Evolutionary conservation across 2,113 vertebrate genomes (phyloP).

Genomic region (Heterocephalus glaber): DNA sequence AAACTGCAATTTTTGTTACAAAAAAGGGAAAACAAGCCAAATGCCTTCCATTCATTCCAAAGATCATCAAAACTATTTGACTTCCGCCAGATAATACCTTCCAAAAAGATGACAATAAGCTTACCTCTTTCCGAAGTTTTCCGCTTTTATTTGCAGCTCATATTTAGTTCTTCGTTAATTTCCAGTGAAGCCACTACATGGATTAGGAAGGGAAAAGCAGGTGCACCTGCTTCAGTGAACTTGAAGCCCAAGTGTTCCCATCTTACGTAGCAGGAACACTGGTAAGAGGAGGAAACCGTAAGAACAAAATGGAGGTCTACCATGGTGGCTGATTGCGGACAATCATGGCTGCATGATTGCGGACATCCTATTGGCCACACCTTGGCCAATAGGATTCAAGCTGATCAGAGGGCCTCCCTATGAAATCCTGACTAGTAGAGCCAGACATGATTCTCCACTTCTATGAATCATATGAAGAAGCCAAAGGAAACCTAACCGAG

Average conservation of each 20-base stretch:
- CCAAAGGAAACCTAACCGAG: neutral
- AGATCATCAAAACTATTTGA: conserved; percentile 10
- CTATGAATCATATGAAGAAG: neutral
- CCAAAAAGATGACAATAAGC: neutral
- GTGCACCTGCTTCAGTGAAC: neutral
- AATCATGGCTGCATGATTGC: too few species aligned
- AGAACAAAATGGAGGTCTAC: neutral
- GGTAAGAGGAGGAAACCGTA: neutral
- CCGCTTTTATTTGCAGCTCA: neutral
- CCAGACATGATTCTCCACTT: neutral
- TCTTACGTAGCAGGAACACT: neutral
- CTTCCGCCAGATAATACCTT: neutral
- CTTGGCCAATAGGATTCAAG: neutral
- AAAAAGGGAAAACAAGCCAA: conserved; percentile 40
- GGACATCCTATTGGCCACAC: too few species aligned
- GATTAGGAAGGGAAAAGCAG: neutral
- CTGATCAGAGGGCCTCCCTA: neutral
- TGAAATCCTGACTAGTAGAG: neutral
- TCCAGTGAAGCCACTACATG: neutral
- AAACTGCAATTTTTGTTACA: conserved; percentile 56
- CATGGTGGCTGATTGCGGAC: neutral
- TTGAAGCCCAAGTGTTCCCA: neutral
- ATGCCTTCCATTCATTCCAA: conserved; percentile 15
- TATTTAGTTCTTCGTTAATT: neutral
- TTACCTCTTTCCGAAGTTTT: neutral